phyloP scores from a whole-genome alignment of 2,888 invertebrate genomes.

The Diloba caeruleocephala region DNA sequence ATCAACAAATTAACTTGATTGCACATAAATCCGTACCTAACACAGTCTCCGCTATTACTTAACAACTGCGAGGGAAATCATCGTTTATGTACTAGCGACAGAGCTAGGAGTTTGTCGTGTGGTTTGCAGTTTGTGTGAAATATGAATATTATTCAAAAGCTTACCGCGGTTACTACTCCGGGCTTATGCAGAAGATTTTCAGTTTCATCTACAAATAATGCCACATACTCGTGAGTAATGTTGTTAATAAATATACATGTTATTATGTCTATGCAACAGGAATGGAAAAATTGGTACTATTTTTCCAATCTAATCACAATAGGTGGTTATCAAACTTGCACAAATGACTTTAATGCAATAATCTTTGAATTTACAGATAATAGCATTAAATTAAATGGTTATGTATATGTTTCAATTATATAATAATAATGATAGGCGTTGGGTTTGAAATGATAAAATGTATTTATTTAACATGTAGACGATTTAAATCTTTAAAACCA shows the following conservation, averaged over 20 bases:
- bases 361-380: too few relatives aligned
- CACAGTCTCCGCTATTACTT: conserved; percentile 29
- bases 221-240: conserved; percentile 76
- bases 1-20: conserved; percentile 42
- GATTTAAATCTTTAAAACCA: too few relatives aligned
- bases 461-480: too few relatives aligned
- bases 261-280: background rate
- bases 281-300: background rate
- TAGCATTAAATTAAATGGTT: too few relatives aligned
- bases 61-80: conserved; percentile 9
- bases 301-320: conserved; percentile 28
- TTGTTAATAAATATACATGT: conserved; percentile 12
- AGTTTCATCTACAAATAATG: conserved; percentile 67
- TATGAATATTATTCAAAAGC: conserved; percentile 71
- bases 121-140: conserved; percentile 23
- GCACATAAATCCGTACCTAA: conserved; percentile 5
- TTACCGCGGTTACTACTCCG: conserved; percentile 54
- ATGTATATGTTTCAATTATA: too few relatives aligned
- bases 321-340: conserved; percentile 8
- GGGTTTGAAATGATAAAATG: too few relatives aligned
- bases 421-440: too few relatives aligned
- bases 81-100: conserved; percentile 36
- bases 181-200: conserved; percentile 70
- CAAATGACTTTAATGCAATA: too few relatives aligned
- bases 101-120: conserved; percentile 17